These are phyloP conservation scores for Athalia cordata DNA, from an alignment of 2,888 invertebrate species.

Conservation along the genomic window DNA sequence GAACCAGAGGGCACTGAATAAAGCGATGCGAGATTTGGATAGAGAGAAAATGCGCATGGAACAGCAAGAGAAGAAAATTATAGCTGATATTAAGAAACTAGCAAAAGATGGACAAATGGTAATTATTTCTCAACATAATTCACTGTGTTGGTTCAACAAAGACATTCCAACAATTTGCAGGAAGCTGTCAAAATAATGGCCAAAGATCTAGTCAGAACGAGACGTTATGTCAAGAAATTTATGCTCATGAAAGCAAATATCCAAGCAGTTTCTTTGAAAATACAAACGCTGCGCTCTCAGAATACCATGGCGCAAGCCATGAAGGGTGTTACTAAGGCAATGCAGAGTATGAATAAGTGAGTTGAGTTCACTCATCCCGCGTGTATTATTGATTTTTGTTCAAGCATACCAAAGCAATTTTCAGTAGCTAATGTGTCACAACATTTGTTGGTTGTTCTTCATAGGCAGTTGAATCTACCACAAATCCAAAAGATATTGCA, in stretches of 20 bases:
- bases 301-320: slow-evolving; percentile 99
- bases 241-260: slow-evolving; percentile 99
- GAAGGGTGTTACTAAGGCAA: slow-evolving; percentile 98
- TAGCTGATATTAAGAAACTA: slow-evolving; percentile 98
- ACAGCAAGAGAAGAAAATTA: slow-evolving; percentile 99
- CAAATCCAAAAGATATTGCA: slow-evolving; percentile 98
- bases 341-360: slow-evolving; percentile 97
- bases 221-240: slow-evolving; percentile 97
- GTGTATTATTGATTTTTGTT: slow-evolving; percentile 27
- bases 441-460: slow-evolving; percentile 44
- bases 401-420: background rate
- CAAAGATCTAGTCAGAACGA: slow-evolving; percentile 96
- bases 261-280: slow-evolving; percentile 97
- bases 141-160: slow-evolving; percentile 49
- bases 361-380: slow-evolving; percentile 55
- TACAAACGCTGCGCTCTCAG: slow-evolving; percentile 97
- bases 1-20: slow-evolving; percentile 97
- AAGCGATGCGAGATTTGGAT: slow-evolving; percentile 98
- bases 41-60: slow-evolving; percentile 96
- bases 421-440: background rate
- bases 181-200: slow-evolving; percentile 99
- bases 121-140: slow-evolving; percentile 80
- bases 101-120: slow-evolving; percentile 99
- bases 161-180: slow-evolving; percentile 73
- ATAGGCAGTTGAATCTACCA: slow-evolving; percentile 93